Evolutionary conservation across 2,888 invertebrate genomes (phyloP).

Genomic region (Ommatoiulus sabulosus): DNA sequence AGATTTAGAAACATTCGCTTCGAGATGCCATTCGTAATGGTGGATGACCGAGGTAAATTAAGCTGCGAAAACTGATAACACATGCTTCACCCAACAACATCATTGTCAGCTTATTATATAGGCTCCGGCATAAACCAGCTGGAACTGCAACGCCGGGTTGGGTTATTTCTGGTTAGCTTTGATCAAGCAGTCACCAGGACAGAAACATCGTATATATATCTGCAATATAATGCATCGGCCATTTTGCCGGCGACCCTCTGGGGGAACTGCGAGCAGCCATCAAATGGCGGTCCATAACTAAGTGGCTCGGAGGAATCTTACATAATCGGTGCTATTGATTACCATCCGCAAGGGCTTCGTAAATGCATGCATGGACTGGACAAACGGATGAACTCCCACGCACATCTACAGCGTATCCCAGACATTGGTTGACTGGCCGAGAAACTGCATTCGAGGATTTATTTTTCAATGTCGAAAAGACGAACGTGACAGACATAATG

Average conservation of each 20-base stretch:
- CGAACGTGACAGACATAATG: background rate
- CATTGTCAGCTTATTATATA: background rate
- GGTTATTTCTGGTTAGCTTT: background rate
- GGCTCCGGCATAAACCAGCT: background rate
- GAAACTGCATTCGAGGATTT: background rate
- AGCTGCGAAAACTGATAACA: background rate
- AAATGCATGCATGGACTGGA: background rate
- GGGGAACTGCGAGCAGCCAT: background rate
- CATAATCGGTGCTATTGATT: background rate
- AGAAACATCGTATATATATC: background rate
- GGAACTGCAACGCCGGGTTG: background rate
- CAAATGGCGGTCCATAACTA: constrained; percentile 29
- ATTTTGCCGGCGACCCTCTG: background rate
- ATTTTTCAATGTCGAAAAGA: constrained; percentile 9
- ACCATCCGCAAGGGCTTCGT: background rate
- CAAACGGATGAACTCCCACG: background rate
- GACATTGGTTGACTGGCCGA: constrained; percentile 36
- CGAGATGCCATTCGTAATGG: background rate
- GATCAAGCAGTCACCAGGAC: background rate
- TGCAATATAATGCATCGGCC: background rate
- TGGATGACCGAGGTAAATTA: background rate
- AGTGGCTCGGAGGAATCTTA: background rate
- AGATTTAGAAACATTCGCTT: background rate
- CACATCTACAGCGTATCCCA: background rate
- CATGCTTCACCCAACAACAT: background rate